phyloP scores from a whole-genome alignment of 2,113 vertebrate genomes.

The Glaucidium brasilianum region DNA sequence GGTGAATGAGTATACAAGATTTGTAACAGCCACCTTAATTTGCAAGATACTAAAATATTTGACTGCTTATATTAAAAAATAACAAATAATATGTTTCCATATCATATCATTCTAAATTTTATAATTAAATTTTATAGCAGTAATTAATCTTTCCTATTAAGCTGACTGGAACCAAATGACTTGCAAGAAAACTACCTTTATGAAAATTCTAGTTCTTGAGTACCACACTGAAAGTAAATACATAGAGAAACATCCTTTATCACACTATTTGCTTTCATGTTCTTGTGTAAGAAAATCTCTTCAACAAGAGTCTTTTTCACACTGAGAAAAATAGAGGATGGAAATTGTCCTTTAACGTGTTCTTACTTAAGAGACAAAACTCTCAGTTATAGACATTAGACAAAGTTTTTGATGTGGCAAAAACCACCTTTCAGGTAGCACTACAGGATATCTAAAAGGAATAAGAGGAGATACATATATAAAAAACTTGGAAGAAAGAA shows the following conservation, averaged over 20 bases:
- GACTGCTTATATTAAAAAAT: neutral
- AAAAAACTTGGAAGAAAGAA: neutral
- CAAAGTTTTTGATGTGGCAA: neutral
- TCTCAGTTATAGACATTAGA: neutral
- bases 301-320: neutral
- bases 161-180: neutral
- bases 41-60: neutral
- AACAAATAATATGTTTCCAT: neutral
- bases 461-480: neutral
- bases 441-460: neutral
- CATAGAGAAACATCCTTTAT: neutral
- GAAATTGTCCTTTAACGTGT: neutral
- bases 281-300: neutral
- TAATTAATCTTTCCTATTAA: neutral
- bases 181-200: neutral
- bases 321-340: neutral
- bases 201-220: neutral
- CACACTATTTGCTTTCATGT: neutral
- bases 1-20: neutral
- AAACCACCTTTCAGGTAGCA: neutral
- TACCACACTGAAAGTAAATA: neutral
- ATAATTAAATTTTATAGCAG: neutral
- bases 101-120: neutral
- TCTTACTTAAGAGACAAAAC: neutral
- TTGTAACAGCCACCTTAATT: neutral